Evolutionary conservation across 2,113 vertebrate species (phyloP).

Genomic region (Podiceps cristatus): DNA sequence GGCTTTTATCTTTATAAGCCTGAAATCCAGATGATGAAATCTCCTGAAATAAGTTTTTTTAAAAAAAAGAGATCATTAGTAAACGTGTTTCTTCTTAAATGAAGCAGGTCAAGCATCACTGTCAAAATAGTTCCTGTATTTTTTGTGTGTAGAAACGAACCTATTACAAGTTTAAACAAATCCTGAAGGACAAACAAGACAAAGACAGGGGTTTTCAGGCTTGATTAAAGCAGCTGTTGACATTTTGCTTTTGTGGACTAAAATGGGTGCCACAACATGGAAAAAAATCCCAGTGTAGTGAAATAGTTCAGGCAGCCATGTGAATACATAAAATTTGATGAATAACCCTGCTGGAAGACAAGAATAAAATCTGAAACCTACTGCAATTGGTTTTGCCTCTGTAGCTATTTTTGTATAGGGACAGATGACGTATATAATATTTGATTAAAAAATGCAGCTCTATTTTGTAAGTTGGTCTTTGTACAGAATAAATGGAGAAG

Average conservation of each 20-base stretch:
- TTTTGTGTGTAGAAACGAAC: neutral
- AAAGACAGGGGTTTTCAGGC: neutral
- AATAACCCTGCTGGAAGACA: neutral
- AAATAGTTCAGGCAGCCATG: neutral
- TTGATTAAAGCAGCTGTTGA: neutral
- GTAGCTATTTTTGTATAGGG: neutral
- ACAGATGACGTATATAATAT: neutral
- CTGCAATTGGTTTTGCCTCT: neutral
- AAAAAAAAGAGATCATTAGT: neutral
- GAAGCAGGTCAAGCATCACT: neutral
- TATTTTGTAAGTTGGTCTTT: neutral
- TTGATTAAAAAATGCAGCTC: neutral
- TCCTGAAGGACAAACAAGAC: neutral
- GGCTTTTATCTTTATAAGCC: slow-evolving; percentile 13
- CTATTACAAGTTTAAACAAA: neutral
- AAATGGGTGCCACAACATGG: neutral
- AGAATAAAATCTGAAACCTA: neutral
- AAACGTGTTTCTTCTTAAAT: slow-evolving; percentile 14
- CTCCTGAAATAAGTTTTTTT: neutral
- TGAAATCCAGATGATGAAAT: neutral
- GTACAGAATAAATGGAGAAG: neutral
- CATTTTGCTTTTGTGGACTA: slow-evolving; percentile 6
- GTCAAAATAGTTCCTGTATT: slow-evolving; percentile 16
- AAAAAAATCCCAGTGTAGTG: slow-evolving; percentile 9
- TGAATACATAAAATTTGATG: neutral